Evolutionary conservation across 2,797 vertebrate species (phyloP), one percentile per base, ranked within the genome.

Genomic region (Artibeus jamaicensis): DNA sequence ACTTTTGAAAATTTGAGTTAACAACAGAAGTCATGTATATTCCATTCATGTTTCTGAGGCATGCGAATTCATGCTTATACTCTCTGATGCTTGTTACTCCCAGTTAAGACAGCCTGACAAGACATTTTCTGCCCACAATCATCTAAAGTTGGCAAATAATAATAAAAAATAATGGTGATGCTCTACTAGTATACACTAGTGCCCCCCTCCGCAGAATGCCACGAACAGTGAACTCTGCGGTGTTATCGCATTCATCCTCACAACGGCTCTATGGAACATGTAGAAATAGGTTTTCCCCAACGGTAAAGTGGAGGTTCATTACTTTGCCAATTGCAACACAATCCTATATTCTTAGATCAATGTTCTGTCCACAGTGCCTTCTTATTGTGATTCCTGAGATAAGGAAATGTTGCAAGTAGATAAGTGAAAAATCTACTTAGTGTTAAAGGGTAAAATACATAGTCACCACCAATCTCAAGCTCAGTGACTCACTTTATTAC

Each of bases 1-100:
- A 76, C 42, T 94, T 97, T 96, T 86, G 62, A 92, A 96, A 91
- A n/a, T 90, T 82, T 94, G 73, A 93, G 59, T 89, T 96, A 93
- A 76, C 77, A 94, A 81, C 57, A 79, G 37, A 95, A 34, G 37
- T 90, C 16, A 18, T 96, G 46, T 44, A 81, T 79, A 87, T 78
- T 88, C 44, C 62, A 94, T 81, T 94, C 85, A 74, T 46, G 34
- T 83, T 89, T 95, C 94, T 57, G 39, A 86, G 46, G 84, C 50
- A 90, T 44, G 79, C 42, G 93, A 70, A 82, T 34, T 68, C 22
- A 84, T 76, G 59, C 37, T 84, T 87, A 70, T 29, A 29, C 29
- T 88, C 44, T 86, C 16, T 42, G 42, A 82, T 70, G 67, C 9
- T 70, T 15, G 18, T n/a, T 84, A 81, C 9, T 90, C 29, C 59